Evolutionary conservation across 2,888 invertebrate genomes (phyloP).

Genomic region (Nemotelus nigrinus): DNA sequence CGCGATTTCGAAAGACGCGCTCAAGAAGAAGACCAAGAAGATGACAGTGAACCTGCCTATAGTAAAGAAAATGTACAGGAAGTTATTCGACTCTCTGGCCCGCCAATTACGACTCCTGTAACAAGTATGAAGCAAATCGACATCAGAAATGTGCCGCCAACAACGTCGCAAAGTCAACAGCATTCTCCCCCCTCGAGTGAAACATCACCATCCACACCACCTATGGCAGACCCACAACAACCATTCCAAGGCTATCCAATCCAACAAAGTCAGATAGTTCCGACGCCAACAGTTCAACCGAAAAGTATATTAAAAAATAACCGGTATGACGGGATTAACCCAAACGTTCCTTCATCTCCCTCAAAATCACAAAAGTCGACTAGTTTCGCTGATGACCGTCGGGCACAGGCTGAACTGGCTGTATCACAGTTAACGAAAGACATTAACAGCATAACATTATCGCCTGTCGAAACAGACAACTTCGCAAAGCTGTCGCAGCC

Average conservation of each 20-base stretch:
- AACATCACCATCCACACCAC: slow-evolving; percentile 25
- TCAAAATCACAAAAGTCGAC: slow-evolving; percentile 64
- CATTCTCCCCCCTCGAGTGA: slow-evolving; percentile 29
- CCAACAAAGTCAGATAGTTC: slow-evolving; percentile 48
- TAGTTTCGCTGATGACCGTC: slow-evolving; percentile 63
- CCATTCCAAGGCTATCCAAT: slow-evolving; percentile 56
- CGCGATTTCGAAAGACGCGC: slow-evolving; percentile 93
- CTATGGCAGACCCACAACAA: slow-evolving; percentile 52
- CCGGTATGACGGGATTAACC: slow-evolving; percentile 57
- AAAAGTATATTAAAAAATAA: slow-evolving; percentile 64
- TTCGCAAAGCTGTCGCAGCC: slow-evolving; percentile 8
- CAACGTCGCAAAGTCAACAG: slow-evolving; percentile 48
- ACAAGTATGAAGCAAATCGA: slow-evolving; percentile 64
- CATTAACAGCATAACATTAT: slow-evolving; percentile 57
- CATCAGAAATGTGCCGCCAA: slow-evolving; percentile 57
- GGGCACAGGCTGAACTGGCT: slow-evolving; percentile 59
- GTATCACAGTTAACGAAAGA: slow-evolving; percentile 61
- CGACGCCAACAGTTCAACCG: slow-evolving; percentile 57
- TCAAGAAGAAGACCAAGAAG: slow-evolving; percentile 78
- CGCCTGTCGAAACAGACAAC: neutral
- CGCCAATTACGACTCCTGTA: slow-evolving; percentile 62
- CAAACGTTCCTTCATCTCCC: slow-evolving; percentile 60
- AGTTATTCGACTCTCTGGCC: slow-evolving; percentile 66
- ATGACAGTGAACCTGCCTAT: slow-evolving; percentile 69
- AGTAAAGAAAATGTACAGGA: slow-evolving; percentile 67